Evolutionary conservation across 2,113 vertebrate genomes (phyloP), one percentile per base, ranked within the genome.

Genomic region (Equus przewalskii): DNA sequence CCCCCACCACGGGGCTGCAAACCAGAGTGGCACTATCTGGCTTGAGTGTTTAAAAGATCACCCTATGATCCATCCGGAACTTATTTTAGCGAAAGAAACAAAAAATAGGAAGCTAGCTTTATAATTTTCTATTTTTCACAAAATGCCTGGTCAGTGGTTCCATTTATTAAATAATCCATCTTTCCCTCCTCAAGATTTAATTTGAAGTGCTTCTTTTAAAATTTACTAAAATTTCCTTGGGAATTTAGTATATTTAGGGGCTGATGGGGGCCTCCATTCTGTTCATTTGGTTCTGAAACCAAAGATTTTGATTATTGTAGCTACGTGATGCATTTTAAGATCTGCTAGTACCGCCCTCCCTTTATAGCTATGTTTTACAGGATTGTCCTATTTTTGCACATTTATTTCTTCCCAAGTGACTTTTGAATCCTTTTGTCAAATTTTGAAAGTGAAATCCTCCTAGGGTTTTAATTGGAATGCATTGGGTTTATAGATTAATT

Each of bases 361-460:
- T 65, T 62, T 36, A 44, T 69, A 70, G 26, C 33, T 65, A 12
- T 44, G 88, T 89, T 87, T 15, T 36, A 89, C 16, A 87, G 26
- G 65, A 78, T 54, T 89, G 33, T 83, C 89, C 75, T 65, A 58
- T 65, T 82, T 88, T 78, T 78, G 24, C 62, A 83, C 46, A 49
- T 67, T 54, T 41, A n/a, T 51, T 15, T 65, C 44, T 82, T 72
- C 78, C 79, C 58, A 87, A 36, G 36, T 86, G 69, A 82, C 65
- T 94, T 96, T 73, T 21, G 46, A 95, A 82, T 92, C 44, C 56
- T 91, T 94, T 73, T 79, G 56, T 85, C 92, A 96, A 94, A 75
- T 89, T 85, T 67, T 65, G 85, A 96, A 97, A 96, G 79, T 82
- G 54, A 96, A 93, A 82, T 85, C 41, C n/a, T 79, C 28, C 91